phyloP scores from a whole-genome alignment of 1,140 invertebrate genomes.

The Trialeurodes vaporariorum region DNA sequence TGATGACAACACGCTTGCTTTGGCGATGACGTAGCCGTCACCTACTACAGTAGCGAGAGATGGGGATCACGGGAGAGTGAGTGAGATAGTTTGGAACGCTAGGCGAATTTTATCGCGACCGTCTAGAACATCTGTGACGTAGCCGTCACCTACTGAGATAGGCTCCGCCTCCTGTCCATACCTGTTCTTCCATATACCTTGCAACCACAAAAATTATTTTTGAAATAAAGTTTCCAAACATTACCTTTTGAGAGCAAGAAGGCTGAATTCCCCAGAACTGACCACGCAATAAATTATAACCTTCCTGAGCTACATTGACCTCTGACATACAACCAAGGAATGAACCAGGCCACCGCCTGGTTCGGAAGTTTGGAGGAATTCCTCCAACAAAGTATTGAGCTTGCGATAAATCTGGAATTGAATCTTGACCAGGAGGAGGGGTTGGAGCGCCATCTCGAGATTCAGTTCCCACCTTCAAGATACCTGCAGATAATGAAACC shows the following conservation, averaged over 20 bases:
- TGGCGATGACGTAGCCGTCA: too few species aligned
- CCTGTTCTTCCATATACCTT: too few species aligned
- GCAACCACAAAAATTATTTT: too few species aligned
- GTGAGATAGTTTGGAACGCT: too few species aligned
- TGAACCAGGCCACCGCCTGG: conserved; percentile 39
- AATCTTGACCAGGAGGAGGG: conserved; percentile 41
- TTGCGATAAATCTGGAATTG: conserved; percentile 48
- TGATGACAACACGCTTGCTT: too few species aligned
- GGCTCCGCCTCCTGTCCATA: too few species aligned
- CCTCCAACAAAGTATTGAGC: conserved; percentile 67
- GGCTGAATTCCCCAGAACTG: conserved; percentile 63
- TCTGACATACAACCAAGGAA: conserved; percentile 74
- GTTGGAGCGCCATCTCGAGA: conserved; percentile 50
- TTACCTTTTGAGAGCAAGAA: conserved; percentile 57
- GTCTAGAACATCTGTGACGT: too few species aligned
- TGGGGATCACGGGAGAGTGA: too few species aligned
- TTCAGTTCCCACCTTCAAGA: conserved; percentile 56
- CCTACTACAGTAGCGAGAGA: too few species aligned
- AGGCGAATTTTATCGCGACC: too few species aligned
- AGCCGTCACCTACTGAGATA: too few species aligned
- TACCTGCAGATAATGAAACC: conserved; percentile 32
- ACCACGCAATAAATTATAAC: conserved; percentile 49
- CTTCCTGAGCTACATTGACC: conserved; percentile 56
- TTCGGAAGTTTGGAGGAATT: conserved; percentile 52
- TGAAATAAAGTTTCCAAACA: too few species aligned